Evolutionary conservation across 2,797 vertebrate genomes (phyloP), one percentile per base, ranked within the genome.

Genomic region (Numenius phaeopus): DNA sequence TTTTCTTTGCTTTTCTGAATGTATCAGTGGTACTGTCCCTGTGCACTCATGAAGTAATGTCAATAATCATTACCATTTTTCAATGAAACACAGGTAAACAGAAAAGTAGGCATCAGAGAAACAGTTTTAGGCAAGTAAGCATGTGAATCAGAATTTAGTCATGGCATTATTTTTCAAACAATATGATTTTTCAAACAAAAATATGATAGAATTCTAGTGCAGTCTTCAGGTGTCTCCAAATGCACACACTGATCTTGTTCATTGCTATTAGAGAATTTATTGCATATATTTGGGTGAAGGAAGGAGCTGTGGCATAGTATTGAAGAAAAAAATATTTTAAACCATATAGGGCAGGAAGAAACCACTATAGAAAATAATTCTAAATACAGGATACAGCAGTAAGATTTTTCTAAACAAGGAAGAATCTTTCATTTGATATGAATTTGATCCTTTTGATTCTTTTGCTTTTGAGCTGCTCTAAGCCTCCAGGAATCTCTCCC

Each of bases 1-100:
- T 92, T 81, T 91, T 70, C 34, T 88, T 89, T 67, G 19, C 9
- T 61, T 93, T 90, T 73, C 40, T 62, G 94, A 94, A 80, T 27
- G 15, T 59, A 20, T 55, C 17, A 11, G 39, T 26, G 79, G 71
- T 72, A 54, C 30, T 70, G 59, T 47, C 46, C 55, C 61, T 37
- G 46, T 10, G 64, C 32, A 79, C 50, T 20, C 75, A 59, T 30
- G 30, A 67, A 89, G 66, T 55, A 16, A 44, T 47, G 44, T 65
- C 19, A 64, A 49, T 64, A 57, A 42, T 40, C 87, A 58, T 85
- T 55, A 32, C 30, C 17, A 44, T 42, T 85, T 54, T 44, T 91
- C 49, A 79, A 10, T 80, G 3, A 79, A 89, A n/a, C 58, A 59
- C 20, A n/a, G 18, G 20, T 32, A 42, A 69, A 14, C 14, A 78